Evolutionary conservation across 2,888 invertebrate species (phyloP), one percentile per base, ranked within the genome.

Genomic region (Dolomedes plantarius): DNA sequence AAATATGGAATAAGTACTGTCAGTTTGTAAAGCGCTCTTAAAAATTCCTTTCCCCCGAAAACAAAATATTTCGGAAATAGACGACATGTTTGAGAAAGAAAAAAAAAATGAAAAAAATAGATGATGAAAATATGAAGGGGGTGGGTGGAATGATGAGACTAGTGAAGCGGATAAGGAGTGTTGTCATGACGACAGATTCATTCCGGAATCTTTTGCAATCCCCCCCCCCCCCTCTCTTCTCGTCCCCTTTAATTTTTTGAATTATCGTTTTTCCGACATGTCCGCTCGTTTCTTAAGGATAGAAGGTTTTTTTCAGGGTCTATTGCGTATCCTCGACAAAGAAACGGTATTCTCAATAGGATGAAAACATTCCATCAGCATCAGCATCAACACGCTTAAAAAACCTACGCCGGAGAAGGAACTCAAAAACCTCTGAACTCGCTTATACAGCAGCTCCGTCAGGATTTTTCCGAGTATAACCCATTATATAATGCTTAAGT

Each of bases 1-100:
- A 36, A 74, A 36, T 23, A 64, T 16, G 36, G 31, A 64, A 29
- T 67, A 69, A 19, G 31, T 19, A 56, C 78, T 62, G 71, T 71
- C 78, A 79, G 36, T 77, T 77, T 67, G 65, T 56, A 39, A 36
- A 32, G 69, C 27, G 32, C 67, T 56, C 67, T 67, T 65, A 80
- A 74, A 80, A 65, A 46, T 32, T 41, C 32, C 19, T 56, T n/a
- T 28, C 23, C 31, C 19, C 39, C 32, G 65, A 65, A 76, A 72
- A 76, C 82, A 76, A 83, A 83, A 83, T 83, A 76, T 76, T 72
- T 76, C 71, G 28, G 72, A 76, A 76, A 76, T 83, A 83, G 76
- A 76, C 76, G 76, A 81, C 75, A 73, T 50, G 64, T 81, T 78
- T 62, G 39, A 27, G 46, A 64, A 41, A 28, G 23, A 16, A 23